Percentiles rank a stretch among this genome's conserved stretches.
Evolutionary conservation across 2,888 invertebrate genomes (phyloP).

Genomic region (Eustalomyia histrio): DNA sequence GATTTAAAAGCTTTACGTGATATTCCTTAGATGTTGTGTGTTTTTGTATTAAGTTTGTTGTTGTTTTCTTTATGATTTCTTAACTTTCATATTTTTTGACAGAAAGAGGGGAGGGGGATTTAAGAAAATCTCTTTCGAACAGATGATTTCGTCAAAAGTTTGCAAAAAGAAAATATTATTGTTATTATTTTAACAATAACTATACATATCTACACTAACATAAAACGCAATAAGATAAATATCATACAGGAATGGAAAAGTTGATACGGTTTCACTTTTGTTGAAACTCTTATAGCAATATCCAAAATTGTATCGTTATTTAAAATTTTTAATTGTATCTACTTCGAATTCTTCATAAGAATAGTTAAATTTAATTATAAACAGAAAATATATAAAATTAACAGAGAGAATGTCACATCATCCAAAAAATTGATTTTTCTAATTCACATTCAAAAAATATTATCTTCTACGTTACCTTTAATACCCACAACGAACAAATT

Average conservation of each 20-base stretch:
- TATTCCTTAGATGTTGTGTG: slow-evolving; percentile 2
- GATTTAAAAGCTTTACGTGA: slow-evolving; percentile 18
- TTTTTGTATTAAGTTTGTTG: neutral
- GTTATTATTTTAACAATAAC: neutral
- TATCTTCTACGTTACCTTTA: too few relatives aligned
- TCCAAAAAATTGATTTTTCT: too few relatives aligned
- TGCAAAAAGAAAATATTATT: neutral
- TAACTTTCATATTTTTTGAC: neutral
- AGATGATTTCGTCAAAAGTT: slow-evolving; percentile 11
- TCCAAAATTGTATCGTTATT: too few relatives aligned
- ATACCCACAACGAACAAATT: too few relatives aligned
- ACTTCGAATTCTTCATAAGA: too few relatives aligned
- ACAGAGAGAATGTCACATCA: too few relatives aligned
- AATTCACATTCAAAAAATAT: too few relatives aligned
- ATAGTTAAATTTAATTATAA: too few relatives aligned
- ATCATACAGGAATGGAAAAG: neutral
- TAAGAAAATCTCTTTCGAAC: slow-evolving; percentile 4
- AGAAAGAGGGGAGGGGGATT: neutral
- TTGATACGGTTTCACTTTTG: neutral
- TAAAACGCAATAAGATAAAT: neutral
- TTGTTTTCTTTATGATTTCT: neutral
- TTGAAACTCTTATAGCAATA: neutral
- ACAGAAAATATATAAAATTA: too few relatives aligned
- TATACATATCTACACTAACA: neutral
- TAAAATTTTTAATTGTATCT: too few relatives aligned